phyloP scores from a whole-genome alignment of 2,797 vertebrate genomes.

The Halcyon leucocephala region DNA sequence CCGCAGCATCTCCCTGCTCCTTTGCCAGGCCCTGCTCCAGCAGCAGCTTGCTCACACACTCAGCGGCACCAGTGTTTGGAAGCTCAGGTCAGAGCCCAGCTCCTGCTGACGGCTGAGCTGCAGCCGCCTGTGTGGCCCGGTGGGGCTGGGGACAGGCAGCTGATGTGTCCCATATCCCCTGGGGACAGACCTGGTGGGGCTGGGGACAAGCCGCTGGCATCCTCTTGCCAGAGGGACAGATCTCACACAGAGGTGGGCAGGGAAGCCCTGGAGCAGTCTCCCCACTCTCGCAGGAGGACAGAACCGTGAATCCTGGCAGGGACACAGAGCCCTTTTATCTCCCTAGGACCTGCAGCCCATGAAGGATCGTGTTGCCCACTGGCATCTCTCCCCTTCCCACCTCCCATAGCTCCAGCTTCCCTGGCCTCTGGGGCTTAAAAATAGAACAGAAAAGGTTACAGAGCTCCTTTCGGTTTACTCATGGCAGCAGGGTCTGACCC shows the following conservation, averaged over 20 bases:
- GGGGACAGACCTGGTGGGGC: neutral
- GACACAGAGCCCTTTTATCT: neutral
- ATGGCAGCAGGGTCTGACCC: neutral
- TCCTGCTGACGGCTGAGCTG: rapidly evolving
- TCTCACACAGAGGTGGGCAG: neutral
- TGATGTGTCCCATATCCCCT: neutral
- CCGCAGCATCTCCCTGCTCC: neutral
- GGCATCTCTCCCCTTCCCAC: neutral
- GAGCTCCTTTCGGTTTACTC: neutral
- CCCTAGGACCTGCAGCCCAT: neutral
- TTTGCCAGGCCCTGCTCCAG: neutral
- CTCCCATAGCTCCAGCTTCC: neutral
- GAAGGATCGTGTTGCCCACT: neutral
- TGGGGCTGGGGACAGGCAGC: rapidly evolving
- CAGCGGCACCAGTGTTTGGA: neutral
- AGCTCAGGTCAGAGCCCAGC: neutral
- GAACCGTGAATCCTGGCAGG: neutral
- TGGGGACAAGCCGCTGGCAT: neutral
- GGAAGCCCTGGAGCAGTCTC: neutral
- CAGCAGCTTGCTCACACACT: neutral
- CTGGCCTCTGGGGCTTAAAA: neutral
- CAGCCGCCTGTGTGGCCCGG: neutral
- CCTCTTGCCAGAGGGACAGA: neutral
- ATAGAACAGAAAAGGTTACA: slow-evolving; percentile 53
- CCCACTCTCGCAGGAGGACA: neutral